phyloP scores from a whole-genome alignment of 2,113 vertebrate genomes.

The Oryzias woworae region DNA sequence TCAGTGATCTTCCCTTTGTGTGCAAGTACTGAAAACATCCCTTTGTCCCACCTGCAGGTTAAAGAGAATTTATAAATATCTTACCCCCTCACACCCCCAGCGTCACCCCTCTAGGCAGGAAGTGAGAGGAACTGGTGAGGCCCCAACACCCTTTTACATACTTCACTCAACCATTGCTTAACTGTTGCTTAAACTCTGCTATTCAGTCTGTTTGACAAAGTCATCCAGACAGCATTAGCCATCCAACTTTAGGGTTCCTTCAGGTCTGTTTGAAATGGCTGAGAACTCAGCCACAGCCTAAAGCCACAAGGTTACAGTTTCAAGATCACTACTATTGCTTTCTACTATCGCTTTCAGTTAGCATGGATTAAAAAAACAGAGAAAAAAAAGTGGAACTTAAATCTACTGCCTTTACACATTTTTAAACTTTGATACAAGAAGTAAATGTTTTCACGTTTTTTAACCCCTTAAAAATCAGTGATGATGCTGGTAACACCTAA shows the following conservation, averaged over 20 bases:
- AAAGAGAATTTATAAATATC: slow-evolving; percentile 24
- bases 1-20: slow-evolving; percentile 5
- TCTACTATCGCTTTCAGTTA: too few relatives aligned
- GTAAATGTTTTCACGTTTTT: too few relatives aligned
- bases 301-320: too few relatives aligned
- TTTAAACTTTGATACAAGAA: too few relatives aligned
- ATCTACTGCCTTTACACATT: too few relatives aligned
- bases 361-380: too few relatives aligned
- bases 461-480: too few relatives aligned
- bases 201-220: not conserved
- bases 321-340: too few relatives aligned
- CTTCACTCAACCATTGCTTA: slow-evolving; percentile 1
- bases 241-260: not conserved
- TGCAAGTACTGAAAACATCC: slow-evolving; percentile 24
- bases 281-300: too few relatives aligned
- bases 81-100: not conserved
- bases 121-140: slow-evolving; percentile 10
- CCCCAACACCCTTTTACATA: slow-evolving; percentile 5
- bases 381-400: too few relatives aligned
- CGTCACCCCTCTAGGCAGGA: not conserved
- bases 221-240: not conserved
- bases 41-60: slow-evolving; percentile 20
- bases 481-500: too few relatives aligned
- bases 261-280: not conserved
- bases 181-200: not conserved